These are phyloP conservation scores for Gephyroberyx darwinii DNA, from an alignment of 2,797 vertebrate genomes.

Conservation along the genomic window DNA sequence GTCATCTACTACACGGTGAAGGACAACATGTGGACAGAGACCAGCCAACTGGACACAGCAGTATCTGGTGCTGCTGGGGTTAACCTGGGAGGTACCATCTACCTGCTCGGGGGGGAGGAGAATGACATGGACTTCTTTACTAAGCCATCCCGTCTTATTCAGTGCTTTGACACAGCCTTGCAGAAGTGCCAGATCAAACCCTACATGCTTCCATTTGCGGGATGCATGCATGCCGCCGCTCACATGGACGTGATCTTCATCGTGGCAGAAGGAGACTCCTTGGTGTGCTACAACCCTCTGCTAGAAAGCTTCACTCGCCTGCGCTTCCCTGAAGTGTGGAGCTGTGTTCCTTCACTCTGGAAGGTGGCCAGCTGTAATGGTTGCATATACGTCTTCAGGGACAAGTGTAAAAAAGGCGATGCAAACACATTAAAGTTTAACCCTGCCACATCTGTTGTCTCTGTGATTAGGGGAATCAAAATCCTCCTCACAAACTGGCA, in stretches of 20 bases:
- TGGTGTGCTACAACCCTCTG: slow-evolving; percentile 96
- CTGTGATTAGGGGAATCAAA: slow-evolving; percentile 93
- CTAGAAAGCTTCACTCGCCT: slow-evolving; percentile 97
- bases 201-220: slow-evolving; percentile 94
- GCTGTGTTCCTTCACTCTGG: slow-evolving; percentile 95
- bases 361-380: slow-evolving; percentile 99
- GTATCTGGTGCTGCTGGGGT: slow-evolving; percentile 96
- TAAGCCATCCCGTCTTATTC: slow-evolving; percentile 96
- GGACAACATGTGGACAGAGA: slow-evolving; percentile 98
- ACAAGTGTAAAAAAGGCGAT: slow-evolving; percentile 97
- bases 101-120: slow-evolving; percentile 96
- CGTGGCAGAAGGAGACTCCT: slow-evolving; percentile 93
- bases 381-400: slow-evolving; percentile 96
- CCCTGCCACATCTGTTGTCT: slow-evolving; percentile 95
- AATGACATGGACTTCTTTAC: slow-evolving; percentile 99
- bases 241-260: slow-evolving; percentile 98
- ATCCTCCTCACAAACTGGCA: slow-evolving; percentile 97
- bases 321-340: slow-evolving; percentile 96
- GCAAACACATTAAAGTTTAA: slow-evolving; percentile 97
- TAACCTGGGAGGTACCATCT: slow-evolving; percentile 94
- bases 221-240: slow-evolving; percentile 95
- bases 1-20: slow-evolving; percentile 96
- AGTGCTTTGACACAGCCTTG: slow-evolving; percentile 92
- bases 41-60: slow-evolving; percentile 92
- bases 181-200: slow-evolving; percentile 95